Conservation (phyloP, 30 jellyfish, hydroid and myxozoan genomes). For the Hydractinia symbiolongicarpus region DNA sequence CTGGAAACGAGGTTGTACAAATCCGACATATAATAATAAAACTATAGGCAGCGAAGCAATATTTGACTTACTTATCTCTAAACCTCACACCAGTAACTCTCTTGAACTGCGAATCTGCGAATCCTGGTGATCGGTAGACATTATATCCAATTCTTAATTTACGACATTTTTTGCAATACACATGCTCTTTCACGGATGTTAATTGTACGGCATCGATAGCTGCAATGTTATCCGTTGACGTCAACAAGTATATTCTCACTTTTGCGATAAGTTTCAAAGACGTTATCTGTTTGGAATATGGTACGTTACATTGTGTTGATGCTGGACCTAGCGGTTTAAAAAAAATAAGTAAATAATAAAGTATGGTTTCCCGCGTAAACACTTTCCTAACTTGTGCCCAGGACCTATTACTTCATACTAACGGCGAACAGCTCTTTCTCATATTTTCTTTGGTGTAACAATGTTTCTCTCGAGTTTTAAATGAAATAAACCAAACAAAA, state of each 20-base stretch:
- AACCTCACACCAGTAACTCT: neutral
- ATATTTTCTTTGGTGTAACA: no score
- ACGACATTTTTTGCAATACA: constrained; percentile 54
- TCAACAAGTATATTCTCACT: constrained; percentile 40
- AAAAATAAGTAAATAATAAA: neutral
- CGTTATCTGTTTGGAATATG: constrained; percentile 52
- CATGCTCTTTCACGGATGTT: constrained; percentile 49
- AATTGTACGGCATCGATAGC: constrained; percentile 91
- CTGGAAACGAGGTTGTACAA: no score
- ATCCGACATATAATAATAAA: no score
- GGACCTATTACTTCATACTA: no score
- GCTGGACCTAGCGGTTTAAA: constrained; percentile 52
- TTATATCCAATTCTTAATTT: constrained; percentile 33
- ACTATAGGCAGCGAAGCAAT: neutral
- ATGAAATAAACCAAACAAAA: no score
- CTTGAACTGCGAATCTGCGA: neutral
- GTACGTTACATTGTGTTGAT: constrained; percentile 68
- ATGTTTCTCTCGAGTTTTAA: no score
- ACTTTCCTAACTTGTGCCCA: no score
- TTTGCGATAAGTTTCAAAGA: constrained; percentile 28
- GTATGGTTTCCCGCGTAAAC: no score
- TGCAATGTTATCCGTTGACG: constrained; percentile 62
- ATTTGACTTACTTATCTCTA: neutral
- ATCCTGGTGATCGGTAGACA: constrained; percentile 76
- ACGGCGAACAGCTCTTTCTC: no score